Evolutionary conservation across 2,888 invertebrate genomes (phyloP), one percentile per base, ranked within the genome.

Genomic region (Ischnura elegans): DNA sequence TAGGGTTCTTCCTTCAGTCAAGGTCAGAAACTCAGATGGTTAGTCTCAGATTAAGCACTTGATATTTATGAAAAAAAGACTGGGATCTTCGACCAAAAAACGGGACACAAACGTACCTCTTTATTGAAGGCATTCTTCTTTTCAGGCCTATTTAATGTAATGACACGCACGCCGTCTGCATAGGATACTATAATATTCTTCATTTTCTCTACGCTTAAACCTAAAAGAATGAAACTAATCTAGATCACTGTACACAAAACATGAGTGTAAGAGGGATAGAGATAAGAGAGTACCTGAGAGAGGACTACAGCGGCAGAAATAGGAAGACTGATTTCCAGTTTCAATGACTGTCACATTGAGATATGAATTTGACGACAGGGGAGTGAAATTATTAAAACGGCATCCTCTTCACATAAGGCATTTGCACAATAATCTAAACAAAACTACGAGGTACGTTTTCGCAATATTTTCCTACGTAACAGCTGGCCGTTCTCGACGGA

Each of bases 81-180:
- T n/a, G n/a, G n/a, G n/a, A n/a, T n/a, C n/a, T n/a, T n/a, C n/a
- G n/a, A n/a, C n/a, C n/a, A n/a, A n/a, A n/a, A n/a, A n/a, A 6
- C 13, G 8, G 19, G 51, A 93, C 94, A 51, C 66, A 45, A 66
- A 93, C 95, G 94, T 95, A 96, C 96, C 95, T 96, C 95, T 6
- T 94, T 93, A 93, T 97, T 97, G 0, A 99, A 96, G 0, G 99
- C 98, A 97, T 99, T 99, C 95, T 97, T 98, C 96, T 97, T 98
- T 4, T 96, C 95, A 0, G 98, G 98, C 95, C 98, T 97, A 95
- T 98, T 98, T 84, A 98, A 97, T 95, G 96, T 97, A 42, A 98
- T 96, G 45, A 97, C 96, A 55, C 97, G 96, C 21, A 97, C 96
- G 94, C 97, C 97, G 94, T 96, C 96, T 94, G 96, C 95, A 94